Conservation (phyloP, 2,797 vertebrate species). For the Leptoclinus maculatus region DNA sequence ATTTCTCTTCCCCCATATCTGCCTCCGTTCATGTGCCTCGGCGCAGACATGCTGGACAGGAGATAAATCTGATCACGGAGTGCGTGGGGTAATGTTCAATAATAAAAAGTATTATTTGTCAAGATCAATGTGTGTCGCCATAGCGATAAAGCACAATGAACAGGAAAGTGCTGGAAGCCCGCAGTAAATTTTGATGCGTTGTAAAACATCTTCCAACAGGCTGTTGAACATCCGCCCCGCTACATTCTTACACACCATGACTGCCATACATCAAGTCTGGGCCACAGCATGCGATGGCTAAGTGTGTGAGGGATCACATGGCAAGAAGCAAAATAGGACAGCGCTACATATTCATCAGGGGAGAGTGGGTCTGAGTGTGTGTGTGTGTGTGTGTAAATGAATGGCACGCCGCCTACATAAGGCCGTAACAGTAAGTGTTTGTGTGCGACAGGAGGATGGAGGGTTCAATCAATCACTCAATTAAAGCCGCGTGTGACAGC, state of each 20-base stretch:
- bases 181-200: slow-evolving; percentile 82
- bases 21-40: slow-evolving; percentile 57
- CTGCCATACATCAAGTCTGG: slow-evolving; percentile 73
- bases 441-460: slow-evolving; percentile 49
- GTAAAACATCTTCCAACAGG: slow-evolving; percentile 83
- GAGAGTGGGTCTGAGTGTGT: slow-evolving; percentile 24
- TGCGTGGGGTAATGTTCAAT: slow-evolving; percentile 82
- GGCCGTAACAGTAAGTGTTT: slow-evolving; percentile 14
- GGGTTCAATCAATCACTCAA: slow-evolving; percentile 71
- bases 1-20: slow-evolving; percentile 48
- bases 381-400: slow-evolving; percentile 38
- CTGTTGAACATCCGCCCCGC: slow-evolving; percentile 73
- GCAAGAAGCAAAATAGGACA: slow-evolving; percentile 66
- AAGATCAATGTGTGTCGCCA: slow-evolving; percentile 80
- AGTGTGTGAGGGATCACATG: slow-evolving; percentile 69
- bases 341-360: slow-evolving; percentile 69
- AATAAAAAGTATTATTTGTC: slow-evolving; percentile 85
- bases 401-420: neutral
- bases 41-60: slow-evolving; percentile 69
- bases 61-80: slow-evolving; percentile 80
- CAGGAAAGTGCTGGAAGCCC: slow-evolving; percentile 76
- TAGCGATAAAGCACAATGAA: slow-evolving; percentile 83
- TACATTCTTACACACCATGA: slow-evolving; percentile 64
- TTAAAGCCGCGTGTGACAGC: slow-evolving; percentile 60
- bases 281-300: slow-evolving; percentile 60